These are phyloP conservation scores for Camponotus vicinus DNA, from an alignment of 1,140 invertebrate species.

Conservation along the genomic window DNA sequence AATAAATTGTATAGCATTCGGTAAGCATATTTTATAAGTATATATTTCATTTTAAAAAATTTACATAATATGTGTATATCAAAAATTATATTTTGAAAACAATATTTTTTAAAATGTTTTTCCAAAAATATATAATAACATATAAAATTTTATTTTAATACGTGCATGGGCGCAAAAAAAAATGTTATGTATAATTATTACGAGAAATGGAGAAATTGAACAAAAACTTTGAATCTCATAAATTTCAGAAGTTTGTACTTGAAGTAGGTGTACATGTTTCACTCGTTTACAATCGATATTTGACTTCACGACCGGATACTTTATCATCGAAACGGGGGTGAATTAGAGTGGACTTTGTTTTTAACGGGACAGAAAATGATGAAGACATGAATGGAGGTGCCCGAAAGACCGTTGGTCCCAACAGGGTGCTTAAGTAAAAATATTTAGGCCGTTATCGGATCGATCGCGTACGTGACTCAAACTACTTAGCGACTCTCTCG, in stretches of 20 bases:
- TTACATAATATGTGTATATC: not conserved
- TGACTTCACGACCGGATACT: slow-evolving; percentile 52
- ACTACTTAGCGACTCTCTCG: slow-evolving; percentile 59
- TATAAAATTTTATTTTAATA: not conserved
- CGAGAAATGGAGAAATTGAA: not conserved
- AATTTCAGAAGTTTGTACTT: slow-evolving; percentile 36
- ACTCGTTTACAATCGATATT: slow-evolving; percentile 59
- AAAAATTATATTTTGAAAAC: not conserved
- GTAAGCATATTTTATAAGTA: not conserved
- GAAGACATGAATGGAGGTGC: slow-evolving; percentile 64
- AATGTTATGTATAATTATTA: not conserved
- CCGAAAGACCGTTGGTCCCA: slow-evolving; percentile 66
- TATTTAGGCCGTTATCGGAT: slow-evolving; percentile 78
- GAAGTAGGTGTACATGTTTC: slow-evolving; percentile 35
- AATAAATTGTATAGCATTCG: not conserved
- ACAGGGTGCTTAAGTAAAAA: slow-evolving; percentile 77
- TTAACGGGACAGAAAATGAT: slow-evolving; percentile 73
- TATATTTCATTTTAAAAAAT: not conserved
- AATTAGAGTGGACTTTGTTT: slow-evolving; percentile 61
- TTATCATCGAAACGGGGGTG: slow-evolving; percentile 31
- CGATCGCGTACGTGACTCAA: slow-evolving; percentile 63
- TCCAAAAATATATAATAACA: not conserved
- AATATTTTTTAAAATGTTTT: not conserved
- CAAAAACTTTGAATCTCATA: slow-evolving; percentile 28
- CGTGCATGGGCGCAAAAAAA: too few relatives aligned